phyloP scores from a whole-genome alignment of 2,888 invertebrate species.

The Aproaerema taeniolella region DNA sequence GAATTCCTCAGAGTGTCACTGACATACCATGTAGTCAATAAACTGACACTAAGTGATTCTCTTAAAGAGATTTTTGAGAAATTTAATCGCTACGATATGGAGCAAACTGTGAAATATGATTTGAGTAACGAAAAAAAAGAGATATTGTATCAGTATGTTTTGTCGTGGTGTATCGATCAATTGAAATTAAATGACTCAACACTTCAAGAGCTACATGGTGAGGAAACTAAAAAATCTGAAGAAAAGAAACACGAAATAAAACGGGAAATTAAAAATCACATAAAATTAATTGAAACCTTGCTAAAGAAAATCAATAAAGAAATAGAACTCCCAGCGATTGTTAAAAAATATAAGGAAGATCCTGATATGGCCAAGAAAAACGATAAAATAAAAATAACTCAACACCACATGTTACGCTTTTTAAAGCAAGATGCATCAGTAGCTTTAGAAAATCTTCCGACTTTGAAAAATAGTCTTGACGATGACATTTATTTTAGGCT shows the following conservation, averaged over 20 bases:
- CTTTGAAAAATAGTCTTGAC: background rate
- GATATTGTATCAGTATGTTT: slow-evolving; percentile 27
- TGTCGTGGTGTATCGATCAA: too few relatives aligned
- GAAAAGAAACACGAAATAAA: slow-evolving; percentile 21
- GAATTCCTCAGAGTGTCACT: slow-evolving; percentile 23
- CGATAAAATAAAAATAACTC: slow-evolving; percentile 24
- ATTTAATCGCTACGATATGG: background rate
- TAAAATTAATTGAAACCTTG: background rate
- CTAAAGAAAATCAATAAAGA: background rate
- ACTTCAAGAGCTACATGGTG: slow-evolving; percentile 28
- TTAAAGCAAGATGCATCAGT: background rate
- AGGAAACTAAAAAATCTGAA: slow-evolving; percentile 26
- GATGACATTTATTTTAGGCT: slow-evolving; percentile 19
- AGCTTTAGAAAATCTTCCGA: background rate
- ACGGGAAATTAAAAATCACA: slow-evolving; percentile 15
- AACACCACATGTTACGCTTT: background rate
- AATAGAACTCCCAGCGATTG: background rate
- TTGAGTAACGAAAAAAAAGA: slow-evolving; percentile 24
- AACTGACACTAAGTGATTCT: slow-evolving; percentile 30
- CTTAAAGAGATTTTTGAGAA: slow-evolving; percentile 21
- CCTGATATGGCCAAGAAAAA: slow-evolving; percentile 35
- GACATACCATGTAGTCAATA: slow-evolving; percentile 36
- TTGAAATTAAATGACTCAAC: too few relatives aligned
- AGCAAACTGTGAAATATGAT: slow-evolving; percentile 14
- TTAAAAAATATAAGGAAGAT: slow-evolving; percentile 31